Evolutionary conservation across 2,113 vertebrate species (phyloP), one percentile per base, ranked within the genome.

Genomic region (Spea multiplicata): DNA sequence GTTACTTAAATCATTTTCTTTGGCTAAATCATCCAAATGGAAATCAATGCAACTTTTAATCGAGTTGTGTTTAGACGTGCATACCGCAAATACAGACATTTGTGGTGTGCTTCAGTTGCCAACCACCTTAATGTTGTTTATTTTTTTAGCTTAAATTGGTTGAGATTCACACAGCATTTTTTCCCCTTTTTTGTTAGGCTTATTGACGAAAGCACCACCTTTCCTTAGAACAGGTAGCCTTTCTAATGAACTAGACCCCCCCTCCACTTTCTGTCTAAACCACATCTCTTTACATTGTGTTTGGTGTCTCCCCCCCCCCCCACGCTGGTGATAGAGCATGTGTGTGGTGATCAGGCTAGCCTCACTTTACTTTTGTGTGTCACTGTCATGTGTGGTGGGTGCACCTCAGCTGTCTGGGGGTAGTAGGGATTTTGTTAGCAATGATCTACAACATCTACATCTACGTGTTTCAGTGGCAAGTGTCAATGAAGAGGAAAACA

Each of bases 161-260:
- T 83, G 85, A 82, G 88, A 48, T 86, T 87, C 89, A 88, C 47
- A 49, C 84, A 80, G 0, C 74, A 44, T 0, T 88, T 87, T 89
- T 93, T 95, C 92, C 91, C 91, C 12, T 59, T 59, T 90, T 88
- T 90, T 90, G 91, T 92, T 91, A 96, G 95, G 95, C 87, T 83
- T 95, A 92, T 88, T 94, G 91, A 92, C 95, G 90, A 90, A 92
- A 95, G 91, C 92, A 82, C 76, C 94, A 86, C 88, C 93, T 95
- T 93, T 94, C 90, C 91, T 94, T 92, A 94, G 94, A 89, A 92
- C 89, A 96, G 95, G 94, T 96, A 95, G 92, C 94, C 92, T 92
- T 87, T 86, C 85, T 84, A 14, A 83, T 90, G 67, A 13, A 8
- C 17, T 6, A 70, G 67, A n/a, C 16, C 47, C 48, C 46, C 5